Base-by-base conservation (phyloP, 1,140 invertebrate species). In the Diachasma alloeum region DNA sequence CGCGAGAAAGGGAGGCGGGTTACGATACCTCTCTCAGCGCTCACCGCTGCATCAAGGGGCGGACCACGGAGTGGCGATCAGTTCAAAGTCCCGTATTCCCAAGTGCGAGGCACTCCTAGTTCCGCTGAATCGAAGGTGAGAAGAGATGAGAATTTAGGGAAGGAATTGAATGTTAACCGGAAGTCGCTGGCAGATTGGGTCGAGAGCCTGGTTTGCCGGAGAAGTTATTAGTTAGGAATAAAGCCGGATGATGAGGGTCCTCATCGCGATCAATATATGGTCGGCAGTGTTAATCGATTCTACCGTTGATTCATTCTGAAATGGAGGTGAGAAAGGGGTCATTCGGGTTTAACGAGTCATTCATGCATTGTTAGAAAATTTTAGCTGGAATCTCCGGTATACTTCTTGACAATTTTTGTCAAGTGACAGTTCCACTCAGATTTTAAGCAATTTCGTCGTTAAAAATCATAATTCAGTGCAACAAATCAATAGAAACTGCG, bases 211-310 rank as follows among this genome's bases (percentile, higher is more conserved):
- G 73, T 46, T 68, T 68, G 39, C 56, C 9, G 26, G 63, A 68
- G 63, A 75, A 75, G 59, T 75, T 75, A 75, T 75, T 75, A 75
- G 73, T 48, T 59, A 0, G 31, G 53, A 68, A 37, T 63, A 69
- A 37, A 73, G 59, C 36, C 17, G 76, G 46, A 77, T 17, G 59
- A 56, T 36, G 31, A 76, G 70, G 66, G 66, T 44, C 59, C 53
- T 70, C 15, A 44, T 31, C 26, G 72, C 70, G 68, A 79, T 76
- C 66, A 31, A 31, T 31, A 31, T 69, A 66, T 39, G 72, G 63
- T 74, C 59, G 6, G 68, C 63, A 48, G 75, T 72, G 59, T 72
- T 69, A 76, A 73, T 68, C 59, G 74, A 76, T 76, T 79, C 72
- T 53, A n/a, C 17, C 67, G 22, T 48, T 9, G 42, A 31, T 48